Conservation (phyloP, 1,140 invertebrate genomes). For the Halyomorpha halys region DNA sequence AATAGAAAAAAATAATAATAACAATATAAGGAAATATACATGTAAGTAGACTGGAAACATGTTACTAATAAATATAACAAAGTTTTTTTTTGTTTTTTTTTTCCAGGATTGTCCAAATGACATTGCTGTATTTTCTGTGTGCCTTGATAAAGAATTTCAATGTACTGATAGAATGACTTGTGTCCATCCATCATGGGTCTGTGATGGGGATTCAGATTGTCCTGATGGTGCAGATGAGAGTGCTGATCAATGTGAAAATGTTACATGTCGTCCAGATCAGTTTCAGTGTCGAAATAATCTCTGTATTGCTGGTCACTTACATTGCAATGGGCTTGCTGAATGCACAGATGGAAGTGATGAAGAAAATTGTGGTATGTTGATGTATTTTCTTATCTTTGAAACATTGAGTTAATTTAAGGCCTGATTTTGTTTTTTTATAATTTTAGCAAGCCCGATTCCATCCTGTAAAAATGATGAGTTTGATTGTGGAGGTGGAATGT, state of each 20-base stretch:
- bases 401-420: neutral
- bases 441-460: constrained; percentile 68
- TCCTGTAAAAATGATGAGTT: constrained; percentile 71
- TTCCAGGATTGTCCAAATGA: constrained; percentile 45
- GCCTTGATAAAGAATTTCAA: constrained; percentile 62
- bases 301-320: constrained; percentile 72
- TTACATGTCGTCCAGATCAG: constrained; percentile 64
- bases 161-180: constrained; percentile 78
- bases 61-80: too few relatives aligned
- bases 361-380: constrained; percentile 54
- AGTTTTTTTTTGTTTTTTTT: too few relatives aligned
- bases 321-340: constrained; percentile 71
- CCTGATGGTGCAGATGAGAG: constrained; percentile 71
- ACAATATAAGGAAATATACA: too few relatives aligned
- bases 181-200: constrained; percentile 73
- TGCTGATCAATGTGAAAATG: constrained; percentile 52
- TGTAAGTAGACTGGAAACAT: too few relatives aligned
- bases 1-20: too few relatives aligned
- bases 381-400: too few relatives aligned
- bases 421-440: constrained; percentile 41
- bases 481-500: constrained; percentile 55
- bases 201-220: constrained; percentile 77
- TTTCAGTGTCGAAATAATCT: constrained; percentile 69
- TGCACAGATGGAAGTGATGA: constrained; percentile 77
- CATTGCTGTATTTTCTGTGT: constrained; percentile 44